Evolutionary conservation across 2,888 invertebrate genomes (phyloP).

Genomic region (Gymnosoma rotundatum): DNA sequence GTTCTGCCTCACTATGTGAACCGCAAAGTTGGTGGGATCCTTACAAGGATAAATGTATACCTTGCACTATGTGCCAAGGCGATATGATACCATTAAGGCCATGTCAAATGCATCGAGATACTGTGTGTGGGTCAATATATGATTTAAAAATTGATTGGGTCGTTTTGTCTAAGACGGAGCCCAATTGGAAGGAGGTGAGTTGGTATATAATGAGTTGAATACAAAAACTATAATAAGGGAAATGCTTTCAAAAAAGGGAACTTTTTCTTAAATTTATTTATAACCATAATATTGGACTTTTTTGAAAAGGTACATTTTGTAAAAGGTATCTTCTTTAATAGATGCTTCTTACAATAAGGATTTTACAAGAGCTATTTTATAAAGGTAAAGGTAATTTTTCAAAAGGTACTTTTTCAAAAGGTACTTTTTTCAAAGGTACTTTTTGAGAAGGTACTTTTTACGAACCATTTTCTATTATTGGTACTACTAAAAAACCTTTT

Average conservation of each 20-base stretch:
- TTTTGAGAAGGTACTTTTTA: not conserved
- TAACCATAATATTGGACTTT: too few relatives aligned
- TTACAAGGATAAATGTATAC: conserved; percentile 85
- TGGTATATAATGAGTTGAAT: too few relatives aligned
- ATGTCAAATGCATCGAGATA: conserved; percentile 89
- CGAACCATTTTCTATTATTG: not conserved
- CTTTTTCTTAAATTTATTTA: too few relatives aligned
- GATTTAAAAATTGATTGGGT: conserved; percentile 86
- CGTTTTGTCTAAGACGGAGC: conserved; percentile 82
- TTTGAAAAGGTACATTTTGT: too few relatives aligned
- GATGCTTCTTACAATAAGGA: not conserved
- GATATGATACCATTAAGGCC: conserved; percentile 87
- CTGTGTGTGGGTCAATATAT: conserved; percentile 87
- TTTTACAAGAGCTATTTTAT: not conserved
- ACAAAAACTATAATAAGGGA: too few relatives aligned
- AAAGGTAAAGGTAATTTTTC: too few relatives aligned
- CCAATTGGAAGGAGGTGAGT: conserved; percentile 82
- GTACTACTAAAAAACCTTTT: not conserved
- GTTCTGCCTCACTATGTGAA: conserved; percentile 81
- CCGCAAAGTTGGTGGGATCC: conserved; percentile 88
- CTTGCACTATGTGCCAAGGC: conserved; percentile 88
- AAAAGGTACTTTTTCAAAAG: not conserved
- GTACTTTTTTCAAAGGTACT: not conserved
- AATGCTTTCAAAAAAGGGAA: too few relatives aligned
- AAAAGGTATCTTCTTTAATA: too few relatives aligned